Percentiles rank a stretch among this genome's conserved stretches.
Conservation (phyloP, 2,113 vertebrate species). For the Tychaedon coryphoeus region DNA sequence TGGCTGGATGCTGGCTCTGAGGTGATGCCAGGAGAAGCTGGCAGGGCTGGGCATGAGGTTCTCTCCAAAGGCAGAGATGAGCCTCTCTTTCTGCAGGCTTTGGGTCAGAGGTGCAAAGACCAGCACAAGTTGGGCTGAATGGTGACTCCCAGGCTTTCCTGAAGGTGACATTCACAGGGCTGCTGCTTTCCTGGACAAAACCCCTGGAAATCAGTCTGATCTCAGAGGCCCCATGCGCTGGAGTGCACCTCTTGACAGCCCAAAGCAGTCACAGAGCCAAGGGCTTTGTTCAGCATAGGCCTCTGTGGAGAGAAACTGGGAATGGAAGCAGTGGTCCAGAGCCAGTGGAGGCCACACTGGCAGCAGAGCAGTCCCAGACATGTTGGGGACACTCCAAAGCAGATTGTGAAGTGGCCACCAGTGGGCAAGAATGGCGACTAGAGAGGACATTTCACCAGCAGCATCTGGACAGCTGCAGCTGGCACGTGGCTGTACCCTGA, state of each 20-base stretch:
- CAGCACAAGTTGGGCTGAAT: accelerated
- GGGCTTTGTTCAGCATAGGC: not conserved
- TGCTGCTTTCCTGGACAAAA: not conserved
- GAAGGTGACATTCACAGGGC: not conserved
- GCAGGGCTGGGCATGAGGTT: accelerated
- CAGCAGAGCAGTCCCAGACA: not conserved
- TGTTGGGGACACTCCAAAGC: not conserved
- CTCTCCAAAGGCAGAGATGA: not conserved
- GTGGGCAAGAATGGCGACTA: not conserved
- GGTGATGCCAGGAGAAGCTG: not conserved
- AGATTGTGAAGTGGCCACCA: not conserved
- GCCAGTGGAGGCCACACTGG: not conserved
- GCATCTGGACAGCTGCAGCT: not conserved
- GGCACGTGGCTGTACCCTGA: not conserved
- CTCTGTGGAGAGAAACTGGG: not conserved
- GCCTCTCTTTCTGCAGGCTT: not conserved
- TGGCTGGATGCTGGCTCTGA: not conserved
- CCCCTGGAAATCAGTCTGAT: not conserved
- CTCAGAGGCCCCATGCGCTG: accelerated
- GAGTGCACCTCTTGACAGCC: not conserved
- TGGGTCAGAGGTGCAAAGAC: not conserved
- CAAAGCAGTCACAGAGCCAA: not conserved
- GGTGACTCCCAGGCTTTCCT: not conserved
- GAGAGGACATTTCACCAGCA: not conserved
- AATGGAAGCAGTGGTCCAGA: not conserved